A percentile compares a stretch with the other conserved stretches of the same genome.
Conservation (phyloP, 2,888 invertebrate species). For the Margaritifera margaritifera region DNA sequence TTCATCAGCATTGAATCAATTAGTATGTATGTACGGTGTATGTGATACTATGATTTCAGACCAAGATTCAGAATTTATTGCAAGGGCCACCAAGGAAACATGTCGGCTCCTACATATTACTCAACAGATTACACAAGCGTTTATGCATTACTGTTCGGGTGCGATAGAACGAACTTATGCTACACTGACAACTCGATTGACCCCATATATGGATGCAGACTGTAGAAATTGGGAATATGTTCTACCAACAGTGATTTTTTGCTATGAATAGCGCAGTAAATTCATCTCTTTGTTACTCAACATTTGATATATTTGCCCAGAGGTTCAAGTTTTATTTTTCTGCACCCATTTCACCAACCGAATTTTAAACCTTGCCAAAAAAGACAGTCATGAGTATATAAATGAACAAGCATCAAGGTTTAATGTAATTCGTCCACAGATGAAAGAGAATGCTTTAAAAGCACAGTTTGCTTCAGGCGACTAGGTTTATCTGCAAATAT, state of each 20-base stretch:
- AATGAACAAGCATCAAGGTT: no score
- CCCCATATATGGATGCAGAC: slow-evolving; percentile 20
- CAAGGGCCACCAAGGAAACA: no score
- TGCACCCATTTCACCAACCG: background rate
- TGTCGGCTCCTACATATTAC: no score
- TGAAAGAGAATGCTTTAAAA: slow-evolving; percentile 6
- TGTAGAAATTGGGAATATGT: slow-evolving; percentile 20
- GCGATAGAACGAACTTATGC: slow-evolving; percentile 19
- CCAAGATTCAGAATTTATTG: no score
- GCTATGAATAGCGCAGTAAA: slow-evolving; percentile 32
- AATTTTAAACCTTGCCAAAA: slow-evolving; percentile 4
- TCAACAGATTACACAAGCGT: slow-evolving; percentile 25
- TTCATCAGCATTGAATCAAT: no score
- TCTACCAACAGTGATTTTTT: slow-evolving; percentile 21
- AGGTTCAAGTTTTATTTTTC: slow-evolving; percentile 27
- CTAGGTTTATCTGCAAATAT: slow-evolving; percentile 11
- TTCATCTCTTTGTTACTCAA: slow-evolving; percentile 21
- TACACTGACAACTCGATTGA: slow-evolving; percentile 22
- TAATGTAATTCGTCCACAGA: background rate
- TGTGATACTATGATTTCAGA: no score
- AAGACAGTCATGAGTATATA: slow-evolving; percentile 4
- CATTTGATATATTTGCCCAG: slow-evolving; percentile 29
- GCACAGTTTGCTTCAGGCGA: slow-evolving; percentile 16
- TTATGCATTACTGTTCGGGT: slow-evolving; percentile 19
- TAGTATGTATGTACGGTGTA: no score